phyloP scores from a whole-genome alignment of 2,888 invertebrate genomes.

The Rapana venosa region DNA sequence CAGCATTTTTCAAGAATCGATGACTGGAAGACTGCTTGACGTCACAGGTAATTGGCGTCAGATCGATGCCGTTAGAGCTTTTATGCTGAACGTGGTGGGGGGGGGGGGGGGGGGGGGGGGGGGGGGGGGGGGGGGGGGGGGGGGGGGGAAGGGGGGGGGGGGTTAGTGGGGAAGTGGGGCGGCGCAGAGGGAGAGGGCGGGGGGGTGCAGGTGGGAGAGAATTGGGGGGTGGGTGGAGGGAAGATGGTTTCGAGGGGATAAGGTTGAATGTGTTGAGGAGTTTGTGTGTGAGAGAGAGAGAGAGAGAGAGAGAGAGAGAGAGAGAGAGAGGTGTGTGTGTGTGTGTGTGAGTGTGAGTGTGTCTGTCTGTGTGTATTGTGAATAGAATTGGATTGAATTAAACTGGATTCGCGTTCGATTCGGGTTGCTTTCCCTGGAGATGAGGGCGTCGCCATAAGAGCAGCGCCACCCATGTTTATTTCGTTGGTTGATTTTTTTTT shows the following conservation, averaged over 20 bases:
- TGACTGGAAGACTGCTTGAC: neutral
- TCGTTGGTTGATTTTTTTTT: no score
- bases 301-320: conserved; percentile 1
- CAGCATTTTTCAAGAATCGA: no score
- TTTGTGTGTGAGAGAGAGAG: neutral
- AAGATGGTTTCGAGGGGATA: neutral
- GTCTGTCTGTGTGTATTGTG: no score
- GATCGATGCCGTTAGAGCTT: neutral
- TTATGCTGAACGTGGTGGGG: neutral
- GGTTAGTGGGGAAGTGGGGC: neutral
- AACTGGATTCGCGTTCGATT: no score
- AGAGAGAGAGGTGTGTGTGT: neutral
- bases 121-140: no score
- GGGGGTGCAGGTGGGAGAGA: neutral
- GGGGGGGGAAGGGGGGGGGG: neutral
- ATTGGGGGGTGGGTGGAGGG: neutral
- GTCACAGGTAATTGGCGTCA: neutral
- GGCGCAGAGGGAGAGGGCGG: neutral
- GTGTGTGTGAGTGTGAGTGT: no score
- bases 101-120: neutral
- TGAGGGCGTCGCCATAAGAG: no score
- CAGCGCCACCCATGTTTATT: no score
- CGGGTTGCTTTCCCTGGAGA: no score
- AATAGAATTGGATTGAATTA: no score
- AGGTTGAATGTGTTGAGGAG: neutral